Percentiles rank a stretch among this genome's conserved stretches.
Evolutionary conservation across 1,140 invertebrate genomes (phyloP).

Genomic region (Dendroctonus ponderosae): DNA sequence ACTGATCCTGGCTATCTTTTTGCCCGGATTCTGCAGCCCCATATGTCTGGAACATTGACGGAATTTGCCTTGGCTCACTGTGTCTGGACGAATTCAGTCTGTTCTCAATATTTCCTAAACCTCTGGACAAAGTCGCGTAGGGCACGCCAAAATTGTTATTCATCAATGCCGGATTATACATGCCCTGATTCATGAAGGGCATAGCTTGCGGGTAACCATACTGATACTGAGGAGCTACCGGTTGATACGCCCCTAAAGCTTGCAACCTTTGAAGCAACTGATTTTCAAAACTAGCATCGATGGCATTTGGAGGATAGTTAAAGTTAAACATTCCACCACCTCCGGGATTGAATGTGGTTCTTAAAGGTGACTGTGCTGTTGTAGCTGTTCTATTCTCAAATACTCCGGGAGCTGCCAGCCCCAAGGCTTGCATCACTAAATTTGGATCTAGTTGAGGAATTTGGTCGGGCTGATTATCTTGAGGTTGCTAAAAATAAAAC

Average conservation of each 20-base stretch:
- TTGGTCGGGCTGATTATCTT: slow-evolving; percentile 7
- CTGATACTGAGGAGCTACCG: slow-evolving; percentile 31
- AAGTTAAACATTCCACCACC: slow-evolving; percentile 43
- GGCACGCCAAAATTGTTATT: slow-evolving; percentile 42
- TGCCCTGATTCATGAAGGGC: slow-evolving; percentile 31
- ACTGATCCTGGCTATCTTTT: slow-evolving; percentile 6
- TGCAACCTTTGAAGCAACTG: slow-evolving; percentile 47
- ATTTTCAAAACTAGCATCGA: slow-evolving; percentile 39
- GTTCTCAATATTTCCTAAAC: slow-evolving; percentile 41
- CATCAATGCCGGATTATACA: slow-evolving; percentile 35
- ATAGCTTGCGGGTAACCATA: slow-evolving; percentile 38
- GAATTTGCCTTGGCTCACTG: slow-evolving; percentile 41
- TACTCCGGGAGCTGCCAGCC: slow-evolving; percentile 39
- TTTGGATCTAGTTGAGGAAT: slow-evolving; percentile 37
- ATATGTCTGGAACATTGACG: slow-evolving; percentile 23
- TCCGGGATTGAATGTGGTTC: slow-evolving; percentile 40
- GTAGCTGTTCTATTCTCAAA: slow-evolving; percentile 47
- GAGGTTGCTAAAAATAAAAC: slow-evolving; percentile 22
- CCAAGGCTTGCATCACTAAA: slow-evolving; percentile 42
- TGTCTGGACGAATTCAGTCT: slow-evolving; percentile 39
- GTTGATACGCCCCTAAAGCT: slow-evolving; percentile 38
- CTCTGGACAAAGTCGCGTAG: slow-evolving; percentile 43
- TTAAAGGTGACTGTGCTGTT: slow-evolving; percentile 42
- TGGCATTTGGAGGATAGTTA: slow-evolving; percentile 34
- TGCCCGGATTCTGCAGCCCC: neutral